phyloP scores from a whole-genome alignment of 2,113 vertebrate genomes.

The Xyliphius kryptos region DNA sequence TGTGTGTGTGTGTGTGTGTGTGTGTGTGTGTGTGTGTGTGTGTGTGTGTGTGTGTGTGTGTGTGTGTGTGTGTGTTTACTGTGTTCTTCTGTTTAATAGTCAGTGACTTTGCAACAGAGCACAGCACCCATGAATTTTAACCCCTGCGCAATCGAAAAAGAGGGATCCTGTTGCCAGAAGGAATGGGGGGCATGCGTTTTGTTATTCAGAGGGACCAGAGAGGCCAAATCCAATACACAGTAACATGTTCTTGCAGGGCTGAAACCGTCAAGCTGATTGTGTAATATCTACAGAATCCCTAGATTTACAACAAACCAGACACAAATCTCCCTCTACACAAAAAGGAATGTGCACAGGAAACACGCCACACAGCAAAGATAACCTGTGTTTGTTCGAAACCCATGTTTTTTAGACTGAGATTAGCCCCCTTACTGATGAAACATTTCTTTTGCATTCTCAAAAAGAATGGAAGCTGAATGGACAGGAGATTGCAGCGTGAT shows the following conservation, averaged over 20 bases:
- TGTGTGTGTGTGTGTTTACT: background rate
- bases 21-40: background rate
- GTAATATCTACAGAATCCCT: background rate
- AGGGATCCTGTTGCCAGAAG: background rate
- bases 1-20: background rate
- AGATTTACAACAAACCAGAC: conserved; percentile 5
- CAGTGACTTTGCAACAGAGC: background rate
- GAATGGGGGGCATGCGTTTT: background rate
- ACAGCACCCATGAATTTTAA: background rate
- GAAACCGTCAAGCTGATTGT: background rate
- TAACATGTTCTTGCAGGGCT: background rate
- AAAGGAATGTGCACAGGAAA: background rate
- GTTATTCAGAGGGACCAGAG: background rate
- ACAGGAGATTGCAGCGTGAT: conserved; percentile 28
- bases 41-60: background rate
- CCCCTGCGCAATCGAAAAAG: background rate
- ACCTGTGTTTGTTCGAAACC: background rate
- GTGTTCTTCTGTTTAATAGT: background rate
- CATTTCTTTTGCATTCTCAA: conserved; percentile 30
- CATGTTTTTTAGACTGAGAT: background rate
- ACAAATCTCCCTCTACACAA: background rate
- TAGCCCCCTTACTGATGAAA: conserved; percentile 6
- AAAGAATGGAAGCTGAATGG: conserved; percentile 11
- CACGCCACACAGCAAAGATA: background rate
- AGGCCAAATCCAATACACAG: background rate